Evolutionary conservation across 2,797 vertebrate genomes (phyloP).

Genomic region (Chaetophractus vellerosus): DNA sequence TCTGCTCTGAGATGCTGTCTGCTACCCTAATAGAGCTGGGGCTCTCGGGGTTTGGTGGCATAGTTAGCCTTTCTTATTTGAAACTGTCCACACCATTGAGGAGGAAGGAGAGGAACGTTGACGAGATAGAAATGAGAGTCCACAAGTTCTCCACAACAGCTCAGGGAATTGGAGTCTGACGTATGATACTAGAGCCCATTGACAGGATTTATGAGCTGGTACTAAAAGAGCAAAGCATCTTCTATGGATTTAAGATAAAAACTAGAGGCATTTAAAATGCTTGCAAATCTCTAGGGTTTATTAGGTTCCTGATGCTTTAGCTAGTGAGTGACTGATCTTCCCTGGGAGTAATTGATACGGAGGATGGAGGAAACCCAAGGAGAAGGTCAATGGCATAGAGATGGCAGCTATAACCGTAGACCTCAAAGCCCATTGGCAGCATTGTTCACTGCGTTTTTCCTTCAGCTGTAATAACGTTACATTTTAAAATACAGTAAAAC

Average conservation of each 20-base stretch:
- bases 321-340: background rate
- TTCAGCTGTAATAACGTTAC: background rate
- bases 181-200: background rate
- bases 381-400: background rate
- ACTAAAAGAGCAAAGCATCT: background rate
- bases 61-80: background rate
- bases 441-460: background rate
- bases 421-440: background rate
- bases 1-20: background rate
- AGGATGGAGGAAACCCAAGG: background rate
- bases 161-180: background rate
- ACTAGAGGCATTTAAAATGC: background rate
- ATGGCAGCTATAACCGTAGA: background rate
- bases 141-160: background rate
- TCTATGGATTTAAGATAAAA: slow-evolving; percentile 5
- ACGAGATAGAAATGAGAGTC: background rate
- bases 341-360: background rate
- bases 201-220: background rate
- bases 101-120: background rate
- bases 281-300: background rate
- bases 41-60: background rate
- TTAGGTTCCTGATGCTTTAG: background rate
- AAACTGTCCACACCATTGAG: background rate
- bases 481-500: slow-evolving; percentile 37
- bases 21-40: too few species aligned